Percentiles rank a stretch among this genome's conserved stretches.
These are phyloP conservation scores for Eupeodes luniger DNA, from an alignment of 2,888 invertebrate genomes.

Conservation along the genomic window DNA sequence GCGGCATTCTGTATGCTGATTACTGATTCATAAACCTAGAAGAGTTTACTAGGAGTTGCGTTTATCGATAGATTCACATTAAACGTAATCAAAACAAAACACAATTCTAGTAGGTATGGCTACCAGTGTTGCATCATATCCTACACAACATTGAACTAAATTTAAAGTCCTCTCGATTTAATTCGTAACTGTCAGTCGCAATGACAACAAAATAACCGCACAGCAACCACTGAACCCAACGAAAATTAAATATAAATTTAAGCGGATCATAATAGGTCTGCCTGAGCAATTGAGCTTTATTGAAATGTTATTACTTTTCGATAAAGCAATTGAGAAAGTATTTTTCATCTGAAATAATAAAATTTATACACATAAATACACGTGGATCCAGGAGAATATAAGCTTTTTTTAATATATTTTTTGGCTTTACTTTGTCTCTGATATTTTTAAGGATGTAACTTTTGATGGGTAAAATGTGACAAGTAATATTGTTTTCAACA, in stretches of 20 bases:
- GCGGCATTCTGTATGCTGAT: neutral
- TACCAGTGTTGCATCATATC: neutral
- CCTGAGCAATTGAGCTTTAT: constrained; percentile 9
- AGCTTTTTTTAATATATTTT: too few species aligned
- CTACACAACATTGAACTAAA: neutral
- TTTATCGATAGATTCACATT: constrained; percentile 22
- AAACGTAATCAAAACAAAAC: constrained; percentile 30
- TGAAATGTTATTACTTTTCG: constrained; percentile 13
- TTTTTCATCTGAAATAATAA: neutral
- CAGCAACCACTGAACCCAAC: neutral
- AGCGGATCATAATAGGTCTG: constrained; percentile 12
- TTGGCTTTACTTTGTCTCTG: too few species aligned
- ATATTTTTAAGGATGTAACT: too few species aligned
- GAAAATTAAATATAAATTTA: neutral
- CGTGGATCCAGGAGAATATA: too few species aligned
- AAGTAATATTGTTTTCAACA: too few species aligned
- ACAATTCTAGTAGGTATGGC: neutral
- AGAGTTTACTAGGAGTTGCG: constrained; percentile 43
- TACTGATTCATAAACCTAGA: constrained; percentile 45
- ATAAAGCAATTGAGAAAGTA: neutral
- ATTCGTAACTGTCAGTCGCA: constrained; percentile 46
- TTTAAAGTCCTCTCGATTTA: constrained; percentile 56
- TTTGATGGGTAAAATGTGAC: too few species aligned
- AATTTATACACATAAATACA: neutral
- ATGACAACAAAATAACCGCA: neutral